Percentiles rank a stretch among this genome's conserved stretches.
These are phyloP conservation scores for Colletes gigas DNA, from an alignment of 1,140 invertebrate species.

Conservation along the genomic window DNA sequence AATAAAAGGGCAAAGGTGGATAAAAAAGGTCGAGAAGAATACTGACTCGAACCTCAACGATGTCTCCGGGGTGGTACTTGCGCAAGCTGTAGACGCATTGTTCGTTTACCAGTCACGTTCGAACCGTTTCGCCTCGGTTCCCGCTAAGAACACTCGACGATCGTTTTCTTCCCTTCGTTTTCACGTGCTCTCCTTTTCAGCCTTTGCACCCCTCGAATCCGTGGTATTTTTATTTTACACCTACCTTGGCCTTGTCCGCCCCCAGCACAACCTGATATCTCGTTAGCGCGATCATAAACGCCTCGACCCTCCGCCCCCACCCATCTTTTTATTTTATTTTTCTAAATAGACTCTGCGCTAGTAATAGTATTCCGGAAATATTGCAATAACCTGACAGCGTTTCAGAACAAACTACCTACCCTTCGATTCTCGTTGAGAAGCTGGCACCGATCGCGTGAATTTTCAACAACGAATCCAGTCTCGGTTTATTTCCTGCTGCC, in stretches of 20 bases:
- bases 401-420: no score
- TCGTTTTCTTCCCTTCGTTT: constrained; percentile 38
- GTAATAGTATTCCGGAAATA: no score
- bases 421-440: no score
- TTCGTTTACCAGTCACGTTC: constrained; percentile 49
- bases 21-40: not conserved
- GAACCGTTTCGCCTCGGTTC: constrained; percentile 23
- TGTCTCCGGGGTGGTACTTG: no score
- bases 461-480: constrained; percentile 44
- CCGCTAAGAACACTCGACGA: constrained; percentile 27
- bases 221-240: constrained; percentile 12
- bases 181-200: constrained; percentile 6
- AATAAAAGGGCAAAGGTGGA: not conserved
- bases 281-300: constrained; percentile 13
- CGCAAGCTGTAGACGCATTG: constrained; percentile 16
- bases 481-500: constrained; percentile 48
- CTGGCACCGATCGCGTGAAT: no score
- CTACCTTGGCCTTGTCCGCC: not conserved
- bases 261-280: not conserved
- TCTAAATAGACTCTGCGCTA: no score
- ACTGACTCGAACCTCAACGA: no score
- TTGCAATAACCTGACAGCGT: no score
- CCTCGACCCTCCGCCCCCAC: not conserved
- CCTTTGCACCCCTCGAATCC: not conserved
- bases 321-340: not conserved